Evolutionary conservation across 2,797 vertebrate species (phyloP).

Genomic region (Chloroceryle amazona): DNA sequence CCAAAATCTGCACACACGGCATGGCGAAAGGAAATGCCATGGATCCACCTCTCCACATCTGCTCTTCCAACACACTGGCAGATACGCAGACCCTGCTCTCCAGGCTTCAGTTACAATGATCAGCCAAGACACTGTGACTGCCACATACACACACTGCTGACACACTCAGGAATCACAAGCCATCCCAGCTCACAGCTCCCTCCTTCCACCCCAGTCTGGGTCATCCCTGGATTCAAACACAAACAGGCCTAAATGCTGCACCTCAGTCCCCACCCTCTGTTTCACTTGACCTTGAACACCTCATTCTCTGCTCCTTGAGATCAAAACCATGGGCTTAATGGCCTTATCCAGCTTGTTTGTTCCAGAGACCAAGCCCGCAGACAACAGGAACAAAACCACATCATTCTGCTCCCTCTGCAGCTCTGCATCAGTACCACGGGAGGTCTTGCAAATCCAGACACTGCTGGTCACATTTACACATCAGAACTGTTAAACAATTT

Average conservation of each 20-base stretch:
- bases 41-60: not conserved
- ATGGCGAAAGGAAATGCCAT: too few relatives aligned
- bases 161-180: not conserved
- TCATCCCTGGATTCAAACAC: not conserved
- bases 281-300: not conserved
- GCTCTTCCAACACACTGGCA: not conserved
- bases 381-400: not conserved
- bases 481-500: not conserved
- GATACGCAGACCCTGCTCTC: not conserved
- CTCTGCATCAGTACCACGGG: not conserved
- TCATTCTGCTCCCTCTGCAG: not conserved
- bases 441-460: not conserved
- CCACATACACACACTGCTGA: not conserved
- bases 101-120: not conserved
- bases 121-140: too few relatives aligned
- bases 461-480: not conserved
- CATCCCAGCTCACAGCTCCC: not conserved
- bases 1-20: too few relatives aligned
- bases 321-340: not conserved
- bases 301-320: not conserved
- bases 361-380: not conserved
- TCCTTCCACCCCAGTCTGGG: fast-evolving
- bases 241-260: not conserved
- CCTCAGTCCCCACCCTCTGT: not conserved
- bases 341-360: not conserved